Evolutionary conservation across 2,797 vertebrate species (phyloP), one percentile per base, ranked within the genome.

Genomic region (Rhinichthys osculus): DNA sequence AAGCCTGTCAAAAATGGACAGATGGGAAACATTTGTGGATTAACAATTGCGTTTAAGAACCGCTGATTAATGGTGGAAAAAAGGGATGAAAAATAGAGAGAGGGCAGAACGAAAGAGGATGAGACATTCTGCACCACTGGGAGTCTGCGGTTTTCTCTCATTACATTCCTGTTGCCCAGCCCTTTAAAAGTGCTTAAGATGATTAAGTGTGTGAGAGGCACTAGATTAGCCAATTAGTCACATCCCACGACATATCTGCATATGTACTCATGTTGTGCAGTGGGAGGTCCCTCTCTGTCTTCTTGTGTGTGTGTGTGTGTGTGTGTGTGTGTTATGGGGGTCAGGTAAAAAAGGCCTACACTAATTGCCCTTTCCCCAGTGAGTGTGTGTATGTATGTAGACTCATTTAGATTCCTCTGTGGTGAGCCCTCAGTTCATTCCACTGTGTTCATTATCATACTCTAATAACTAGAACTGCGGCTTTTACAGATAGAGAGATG

Each of bases 181-280:
- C 84, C 67, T 88, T 88, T 85, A 85, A 88, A 88, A 82, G 78
- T 88, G 80, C 80, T 96, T 96, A 96, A 96, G 94, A 96, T 96
- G 96, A 96, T 96, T 96, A 97, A 96, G 95, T 95, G 95, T 94
- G 92, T 94, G 94, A 95, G 96, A 96, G 96, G 96, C 95, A 95
- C 95, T 95, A 95, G 94, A 96, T 97, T 96, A 96, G 96, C 95
- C 95, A 96, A 96, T 96, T 96, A 96, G 95, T 93, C 91, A 92
- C 84, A 76, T 94, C 93, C 93, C 95, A 80, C 27, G 71, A 84
- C 78, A 82, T 86, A 72, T 80, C 82, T 86, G 84, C 44, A 79
- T 81, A 85, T 83, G 59, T 84, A 81, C 78, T 69, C 69, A 76
- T 86, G 81, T 83, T 74, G 50, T 78, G 62, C 77, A 16, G 42